Base-by-base conservation (phyloP, 2,113 vertebrate genomes). In the Callorhinus ursinus region DNA sequence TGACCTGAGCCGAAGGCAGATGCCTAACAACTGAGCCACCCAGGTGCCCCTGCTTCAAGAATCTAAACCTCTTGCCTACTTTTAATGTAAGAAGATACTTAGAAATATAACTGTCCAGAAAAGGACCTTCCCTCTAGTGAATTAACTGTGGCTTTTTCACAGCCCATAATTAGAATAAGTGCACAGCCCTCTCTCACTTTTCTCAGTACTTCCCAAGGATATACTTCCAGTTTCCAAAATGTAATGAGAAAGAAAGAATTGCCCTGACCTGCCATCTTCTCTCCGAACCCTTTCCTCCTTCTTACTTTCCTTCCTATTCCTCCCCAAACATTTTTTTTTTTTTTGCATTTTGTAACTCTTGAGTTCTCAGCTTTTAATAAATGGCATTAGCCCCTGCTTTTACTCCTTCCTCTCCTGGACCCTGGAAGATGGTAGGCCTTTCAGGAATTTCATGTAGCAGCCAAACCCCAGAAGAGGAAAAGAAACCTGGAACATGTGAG, bases 221-320 rank as follows among this genome's bases (percentile, higher is more conserved):
- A 59, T 13, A 71, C 12, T 94, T 61, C 21, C 3, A 51, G 21
- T 93, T 95, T 96, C 65, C 39, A 97, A 94, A 19, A 88, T 61
- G 15, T 53, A 94, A 92, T 84, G 8, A 92, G 97, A 11, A 96
- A 96, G 95, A 98, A 98, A 98, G 88, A 98, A 98, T 95, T 98
- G 92, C 16, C 98, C 96, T 95, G 80, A 71, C 98, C 39, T 98
- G 93, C 26, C n/a, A 14, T 95, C 16, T 96, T 90, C 33, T 81
- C 28, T 53, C 33, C 21, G 81, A 6, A 88, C 7, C 7, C 7
- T 19, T 86, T 14, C 1, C 28, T 84, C 26, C 26, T 93, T 90
- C 31, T n/a, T 51, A 46, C 39, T 89, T 95, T 36, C 49, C 28
- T 10, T 79, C 28, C 16, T 89, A 1, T 82, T 88, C 31, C 13